Percentiles rank a stretch among this genome's conserved stretches.
These are phyloP conservation scores for Cataglyphis altisquamis DNA, from an alignment of 2,888 invertebrate species.

Conservation along the genomic window DNA sequence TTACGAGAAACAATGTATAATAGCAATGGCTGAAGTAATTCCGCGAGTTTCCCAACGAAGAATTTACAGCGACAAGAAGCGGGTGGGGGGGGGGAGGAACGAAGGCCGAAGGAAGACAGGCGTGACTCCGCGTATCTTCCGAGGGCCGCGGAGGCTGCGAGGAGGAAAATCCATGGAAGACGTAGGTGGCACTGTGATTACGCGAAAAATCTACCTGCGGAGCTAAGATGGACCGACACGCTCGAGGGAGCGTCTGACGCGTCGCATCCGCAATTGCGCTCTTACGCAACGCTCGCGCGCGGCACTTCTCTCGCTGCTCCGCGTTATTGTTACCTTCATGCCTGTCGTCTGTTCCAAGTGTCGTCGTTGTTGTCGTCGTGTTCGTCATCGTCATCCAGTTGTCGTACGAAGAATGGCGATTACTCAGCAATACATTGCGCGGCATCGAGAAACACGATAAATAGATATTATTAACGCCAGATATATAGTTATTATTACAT, in stretches of 20 bases:
- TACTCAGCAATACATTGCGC: constrained; percentile 41
- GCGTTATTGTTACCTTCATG: constrained; percentile 72
- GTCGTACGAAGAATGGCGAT: constrained; percentile 44
- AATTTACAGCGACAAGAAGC: constrained; percentile 36
- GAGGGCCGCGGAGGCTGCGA: constrained; percentile 53
- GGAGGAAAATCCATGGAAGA: constrained; percentile 68
- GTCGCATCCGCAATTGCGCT: constrained; percentile 77
- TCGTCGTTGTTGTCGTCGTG: constrained; percentile 59
- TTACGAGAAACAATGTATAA: neutral
- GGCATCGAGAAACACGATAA: constrained; percentile 23
- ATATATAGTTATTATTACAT: neutral
- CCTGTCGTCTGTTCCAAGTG: constrained; percentile 70
- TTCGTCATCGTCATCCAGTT: constrained; percentile 44
- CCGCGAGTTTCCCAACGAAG: constrained; percentile 46
- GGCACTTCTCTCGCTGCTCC: constrained; percentile 67
- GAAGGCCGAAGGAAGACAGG: constrained; percentile 69
- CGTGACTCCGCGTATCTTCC: constrained; percentile 63
- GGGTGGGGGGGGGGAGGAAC: constrained; percentile 41
- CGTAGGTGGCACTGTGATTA: constrained; percentile 68
- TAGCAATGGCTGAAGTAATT: constrained; percentile 41
- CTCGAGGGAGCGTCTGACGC: constrained; percentile 78
- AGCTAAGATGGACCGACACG: constrained; percentile 75
- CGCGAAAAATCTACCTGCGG: constrained; percentile 62
- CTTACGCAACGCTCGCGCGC: constrained; percentile 75
- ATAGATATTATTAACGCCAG: constrained; percentile 45